Conservation (phyloP, 2,888 invertebrate genomes). For the Tenthredo mesomela region DNA sequence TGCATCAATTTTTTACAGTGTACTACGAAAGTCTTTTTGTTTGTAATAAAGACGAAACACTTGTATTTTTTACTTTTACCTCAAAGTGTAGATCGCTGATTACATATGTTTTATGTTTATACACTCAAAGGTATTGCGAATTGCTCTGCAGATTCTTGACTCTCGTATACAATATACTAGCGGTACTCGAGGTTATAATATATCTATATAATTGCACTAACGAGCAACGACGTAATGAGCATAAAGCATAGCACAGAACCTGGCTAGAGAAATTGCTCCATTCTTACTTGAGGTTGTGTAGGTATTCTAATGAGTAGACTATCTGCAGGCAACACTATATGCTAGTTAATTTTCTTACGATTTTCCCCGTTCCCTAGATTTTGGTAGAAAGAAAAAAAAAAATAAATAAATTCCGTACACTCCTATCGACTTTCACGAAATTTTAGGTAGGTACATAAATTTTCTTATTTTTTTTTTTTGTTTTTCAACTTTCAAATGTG, state of each 20-base stretch:
- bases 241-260: not conserved
- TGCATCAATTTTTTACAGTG: too few species aligned
- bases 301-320: not conserved
- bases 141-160: not conserved
- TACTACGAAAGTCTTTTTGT: too few species aligned
- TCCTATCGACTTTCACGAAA: too few species aligned
- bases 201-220: constrained; percentile 1
- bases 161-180: not conserved
- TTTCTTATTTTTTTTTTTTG: too few species aligned
- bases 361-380: not conserved
- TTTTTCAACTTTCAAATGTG: too few species aligned
- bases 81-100: not conserved
- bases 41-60: too few species aligned
- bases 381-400: not conserved
- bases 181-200: constrained; percentile 10
- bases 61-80: too few species aligned
- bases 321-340: too few species aligned
- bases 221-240: not conserved
- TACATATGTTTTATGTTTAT: too few species aligned
- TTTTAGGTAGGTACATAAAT: too few species aligned
- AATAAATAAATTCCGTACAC: too few species aligned
- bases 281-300: not conserved
- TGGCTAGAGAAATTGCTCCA: not conserved
- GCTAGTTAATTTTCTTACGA: too few species aligned
- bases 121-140: not conserved